Base-by-base conservation (phyloP, 2,797 vertebrate genomes). In the Phalloptychus januarius region DNA sequence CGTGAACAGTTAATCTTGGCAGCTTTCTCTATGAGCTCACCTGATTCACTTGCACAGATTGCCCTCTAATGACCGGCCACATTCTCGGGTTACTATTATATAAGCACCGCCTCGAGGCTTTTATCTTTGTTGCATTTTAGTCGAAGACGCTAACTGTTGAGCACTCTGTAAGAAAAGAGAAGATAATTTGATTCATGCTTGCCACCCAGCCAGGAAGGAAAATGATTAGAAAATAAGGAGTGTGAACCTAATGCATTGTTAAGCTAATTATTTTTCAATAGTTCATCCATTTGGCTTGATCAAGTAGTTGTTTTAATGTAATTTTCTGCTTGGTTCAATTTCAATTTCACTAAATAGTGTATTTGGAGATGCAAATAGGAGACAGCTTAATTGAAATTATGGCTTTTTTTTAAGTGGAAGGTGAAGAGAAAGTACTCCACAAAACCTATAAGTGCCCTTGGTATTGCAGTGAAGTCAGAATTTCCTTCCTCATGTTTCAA, bases 21-120 rank as follows among this genome's bases (percentile, higher is more conserved):
- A 89, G 90, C 74, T 71, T 81, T 50, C 38, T 83, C 67, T 75
- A 76, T 86, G 85, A 90, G 80, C 90, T 90, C 90, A 87, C 83
- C 90, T 88, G 86, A 86, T 82, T 85, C 85, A 86, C 84, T n/a
- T 71, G 77, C 86, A 82, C 82, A 78, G 85, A 75, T 36, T 73
- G 86, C 81, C 72, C 81, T 83, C 75, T 71, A 85, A 82, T 78
- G 83, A 85, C 65, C 8, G 15, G 36, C 45, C 77, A 75, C 76
- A 81, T 82, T 76, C 79, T 79, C 10, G 0, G 63, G 31, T 71
- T 76, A 58, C 65, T 75, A 33, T 87, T 88, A 89, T 48, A 80
- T 79, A 90, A 92, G 42, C 54, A 42, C 48, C 13, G 31, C 67
- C 45, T 76, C 52, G 52, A 67, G 79, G 36, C 73, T 80, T 80